Evolutionary conservation across 1,140 invertebrate genomes (phyloP).

Genomic region (Drosophila grimshawi): DNA sequence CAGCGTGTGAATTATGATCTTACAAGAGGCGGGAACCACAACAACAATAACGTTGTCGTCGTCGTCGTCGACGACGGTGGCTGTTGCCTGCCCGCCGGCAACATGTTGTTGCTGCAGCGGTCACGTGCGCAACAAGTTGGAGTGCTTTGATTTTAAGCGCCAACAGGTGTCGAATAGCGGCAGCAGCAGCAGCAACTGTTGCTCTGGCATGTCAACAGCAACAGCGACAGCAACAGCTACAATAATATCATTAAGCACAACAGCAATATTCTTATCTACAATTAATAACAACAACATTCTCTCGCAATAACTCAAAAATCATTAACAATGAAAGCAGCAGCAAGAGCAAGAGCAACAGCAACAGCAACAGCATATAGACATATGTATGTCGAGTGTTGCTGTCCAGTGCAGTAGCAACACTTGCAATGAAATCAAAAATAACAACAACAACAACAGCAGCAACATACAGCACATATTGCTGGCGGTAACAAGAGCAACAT

Average conservation of each 20-base stretch:
- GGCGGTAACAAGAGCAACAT: constrained; percentile 33
- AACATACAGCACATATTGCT: constrained; percentile 25
- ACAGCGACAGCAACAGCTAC: constrained; percentile 22
- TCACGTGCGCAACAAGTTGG: constrained; percentile 51
- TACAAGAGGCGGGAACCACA: constrained; percentile 29
- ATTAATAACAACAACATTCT: constrained; percentile 26
- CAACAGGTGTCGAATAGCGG: constrained; percentile 40
- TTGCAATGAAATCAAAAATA: constrained; percentile 17
- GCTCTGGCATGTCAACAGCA: constrained; percentile 21
- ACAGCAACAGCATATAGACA: too few species aligned
- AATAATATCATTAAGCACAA: constrained; percentile 47
- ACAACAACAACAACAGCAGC: constrained; percentile 1
- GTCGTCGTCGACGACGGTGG: constrained; percentile 8
- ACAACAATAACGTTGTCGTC: background rate
- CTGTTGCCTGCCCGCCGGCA: constrained; percentile 35
- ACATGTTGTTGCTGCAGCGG: constrained; percentile 39
- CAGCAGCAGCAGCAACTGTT: constrained; percentile 5
- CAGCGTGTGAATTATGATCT: constrained; percentile 70
- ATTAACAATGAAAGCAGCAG: constrained; percentile 43
- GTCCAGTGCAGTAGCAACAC: constrained; percentile 40
- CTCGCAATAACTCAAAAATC: constrained; percentile 18
- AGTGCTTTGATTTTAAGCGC: constrained; percentile 47
- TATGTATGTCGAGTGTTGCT: constrained; percentile 41
- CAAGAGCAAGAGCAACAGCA: constrained; percentile 14
- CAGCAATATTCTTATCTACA: constrained; percentile 40